These are phyloP conservation scores for Macaria notata DNA, from an alignment of 2,888 invertebrate genomes.

Conservation along the genomic window DNA sequence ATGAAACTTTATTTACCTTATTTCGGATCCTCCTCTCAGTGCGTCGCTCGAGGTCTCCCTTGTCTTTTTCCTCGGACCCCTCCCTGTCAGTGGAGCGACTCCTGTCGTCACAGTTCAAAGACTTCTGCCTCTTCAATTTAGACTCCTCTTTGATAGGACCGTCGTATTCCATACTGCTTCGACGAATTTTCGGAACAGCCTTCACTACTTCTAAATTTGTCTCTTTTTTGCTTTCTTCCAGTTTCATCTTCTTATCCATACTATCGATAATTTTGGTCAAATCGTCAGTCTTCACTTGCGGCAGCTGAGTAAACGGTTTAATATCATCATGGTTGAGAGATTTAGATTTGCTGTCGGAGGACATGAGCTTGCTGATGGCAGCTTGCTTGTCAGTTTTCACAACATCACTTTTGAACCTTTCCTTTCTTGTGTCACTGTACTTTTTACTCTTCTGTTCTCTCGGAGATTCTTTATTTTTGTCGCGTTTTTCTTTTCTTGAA, in stretches of 20 bases:
- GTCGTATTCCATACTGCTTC: slow-evolving; percentile 71
- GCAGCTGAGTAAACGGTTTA: slow-evolving; percentile 77
- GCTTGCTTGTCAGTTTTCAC: slow-evolving; percentile 68
- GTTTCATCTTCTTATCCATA: slow-evolving; percentile 69
- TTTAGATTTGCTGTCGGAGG: slow-evolving; percentile 63
- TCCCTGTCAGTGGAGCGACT: slow-evolving; percentile 79
- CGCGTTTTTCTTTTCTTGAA: slow-evolving; percentile 64
- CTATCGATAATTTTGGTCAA: slow-evolving; percentile 71
- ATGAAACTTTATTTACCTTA: slow-evolving; percentile 68
- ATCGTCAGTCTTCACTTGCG: slow-evolving; percentile 77
- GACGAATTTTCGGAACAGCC: slow-evolving; percentile 51
- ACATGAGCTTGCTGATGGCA: slow-evolving; percentile 62
- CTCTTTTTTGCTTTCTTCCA: slow-evolving; percentile 56
- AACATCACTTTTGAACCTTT: slow-evolving; percentile 63
- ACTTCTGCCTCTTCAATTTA: slow-evolving; percentile 77
- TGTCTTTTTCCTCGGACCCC: slow-evolving; percentile 78
- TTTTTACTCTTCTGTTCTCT: slow-evolving; percentile 75
- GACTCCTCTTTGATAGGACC: slow-evolving; percentile 56
- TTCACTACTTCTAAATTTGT: slow-evolving; percentile 64
- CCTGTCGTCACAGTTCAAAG: slow-evolving; percentile 74
- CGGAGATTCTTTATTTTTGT: slow-evolving; percentile 70
- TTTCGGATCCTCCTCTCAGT: slow-evolving; percentile 85
- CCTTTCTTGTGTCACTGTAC: slow-evolving; percentile 76
- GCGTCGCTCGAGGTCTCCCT: slow-evolving; percentile 78
- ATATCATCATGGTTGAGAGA: slow-evolving; percentile 67